phyloP scores from a whole-genome alignment of 2,113 vertebrate genomes.

The Alces alces region DNA sequence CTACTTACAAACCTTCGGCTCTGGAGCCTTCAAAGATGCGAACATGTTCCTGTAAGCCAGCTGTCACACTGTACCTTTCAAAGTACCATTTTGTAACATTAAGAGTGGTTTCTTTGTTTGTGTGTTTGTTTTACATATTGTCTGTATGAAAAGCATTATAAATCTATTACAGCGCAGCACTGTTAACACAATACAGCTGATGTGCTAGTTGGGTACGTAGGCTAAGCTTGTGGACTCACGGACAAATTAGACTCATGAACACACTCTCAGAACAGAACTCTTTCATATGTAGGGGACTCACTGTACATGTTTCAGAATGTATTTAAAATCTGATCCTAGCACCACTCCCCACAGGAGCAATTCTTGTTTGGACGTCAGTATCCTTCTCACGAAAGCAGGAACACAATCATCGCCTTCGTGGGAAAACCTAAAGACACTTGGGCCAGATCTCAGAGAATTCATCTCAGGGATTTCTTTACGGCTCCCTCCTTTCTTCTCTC shows the following conservation, averaged over 20 bases:
- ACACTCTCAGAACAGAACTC: background rate
- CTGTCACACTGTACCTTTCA: background rate
- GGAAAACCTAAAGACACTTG: background rate
- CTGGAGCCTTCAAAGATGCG: background rate
- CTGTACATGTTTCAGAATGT: background rate
- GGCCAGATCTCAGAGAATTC: background rate
- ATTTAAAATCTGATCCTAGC: background rate
- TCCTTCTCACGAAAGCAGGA: background rate
- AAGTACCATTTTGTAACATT: background rate
- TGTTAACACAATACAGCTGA: background rate
- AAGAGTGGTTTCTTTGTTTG: background rate
- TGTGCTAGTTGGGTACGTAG: background rate
- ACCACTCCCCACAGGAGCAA: background rate
- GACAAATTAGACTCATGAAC: background rate
- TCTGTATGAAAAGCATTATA: background rate
- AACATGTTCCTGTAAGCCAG: background rate
- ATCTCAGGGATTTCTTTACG: background rate
- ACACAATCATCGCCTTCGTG: background rate
- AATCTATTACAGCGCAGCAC: background rate
- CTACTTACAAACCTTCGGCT: background rate
- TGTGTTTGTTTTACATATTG: background rate
- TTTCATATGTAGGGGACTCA: background rate
- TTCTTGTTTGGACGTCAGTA: background rate
- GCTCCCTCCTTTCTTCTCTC: background rate
- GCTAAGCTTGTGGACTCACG: background rate